Evolutionary conservation across 2,888 invertebrate genomes (phyloP).

Genomic region (Caenorhabditis panamensis): DNA sequence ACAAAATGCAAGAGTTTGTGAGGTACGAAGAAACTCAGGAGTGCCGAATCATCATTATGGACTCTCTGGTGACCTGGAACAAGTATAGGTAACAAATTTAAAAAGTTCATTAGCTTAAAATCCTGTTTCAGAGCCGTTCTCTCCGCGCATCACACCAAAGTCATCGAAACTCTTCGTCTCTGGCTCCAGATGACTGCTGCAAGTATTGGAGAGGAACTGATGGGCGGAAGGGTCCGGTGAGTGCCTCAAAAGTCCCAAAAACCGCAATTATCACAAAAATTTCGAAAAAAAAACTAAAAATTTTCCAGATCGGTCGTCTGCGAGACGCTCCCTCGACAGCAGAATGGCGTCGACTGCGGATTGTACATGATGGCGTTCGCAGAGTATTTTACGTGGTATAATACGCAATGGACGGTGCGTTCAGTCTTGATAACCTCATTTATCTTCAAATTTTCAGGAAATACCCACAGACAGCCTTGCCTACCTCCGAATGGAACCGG

Average conservation of each 20-base stretch:
- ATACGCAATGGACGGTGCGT: conserved; percentile 35
- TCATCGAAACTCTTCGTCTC: conserved; percentile 23
- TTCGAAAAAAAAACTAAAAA: neutral
- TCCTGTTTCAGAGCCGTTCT: neutral
- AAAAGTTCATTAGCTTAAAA: neutral
- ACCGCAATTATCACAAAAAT: neutral
- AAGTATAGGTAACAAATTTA: conserved; percentile 15
- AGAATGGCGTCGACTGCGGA: conserved; percentile 44
- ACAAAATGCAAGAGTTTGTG: neutral
- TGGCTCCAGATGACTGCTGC: conserved; percentile 35
- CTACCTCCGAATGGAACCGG: conserved; percentile 18
- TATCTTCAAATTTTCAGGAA: neutral
- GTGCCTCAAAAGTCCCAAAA: too few species aligned
- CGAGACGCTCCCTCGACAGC: conserved; percentile 20
- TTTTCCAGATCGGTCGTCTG: conserved; percentile 36
- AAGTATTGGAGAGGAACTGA: conserved; percentile 1
- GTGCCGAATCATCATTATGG: conserved; percentile 47
- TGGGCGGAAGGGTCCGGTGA: conserved; percentile 20
- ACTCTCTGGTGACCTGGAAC: neutral
- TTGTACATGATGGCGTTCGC: conserved; percentile 41
- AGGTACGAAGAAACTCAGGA: neutral
- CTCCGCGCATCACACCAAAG: neutral
- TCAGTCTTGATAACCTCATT: neutral
- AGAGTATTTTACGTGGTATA: conserved; percentile 45
- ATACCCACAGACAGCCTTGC: conserved; percentile 5